A percentile compares a stretch with the other conserved stretches of the same genome.
These are phyloP conservation scores for Syndactyla subalaris DNA, from an alignment of 2,797 vertebrate genomes.

Conservation along the genomic window DNA sequence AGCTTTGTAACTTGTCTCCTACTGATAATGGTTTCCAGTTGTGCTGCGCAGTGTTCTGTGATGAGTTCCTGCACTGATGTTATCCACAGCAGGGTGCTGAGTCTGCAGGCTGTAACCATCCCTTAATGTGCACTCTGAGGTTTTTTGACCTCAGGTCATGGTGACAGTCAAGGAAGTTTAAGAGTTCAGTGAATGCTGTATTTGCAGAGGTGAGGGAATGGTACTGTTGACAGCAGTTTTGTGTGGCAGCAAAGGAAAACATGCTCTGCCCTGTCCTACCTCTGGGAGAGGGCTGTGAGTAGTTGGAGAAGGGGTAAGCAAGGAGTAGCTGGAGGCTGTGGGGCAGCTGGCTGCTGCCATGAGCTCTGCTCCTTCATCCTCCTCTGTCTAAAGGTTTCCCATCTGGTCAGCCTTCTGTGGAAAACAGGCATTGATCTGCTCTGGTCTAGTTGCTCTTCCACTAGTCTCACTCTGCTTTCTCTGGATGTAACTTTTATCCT, in stretches of 20 bases:
- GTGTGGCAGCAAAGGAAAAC: background rate
- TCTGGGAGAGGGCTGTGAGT: background rate
- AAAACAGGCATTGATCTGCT: background rate
- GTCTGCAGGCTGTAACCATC: background rate
- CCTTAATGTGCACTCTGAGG: background rate
- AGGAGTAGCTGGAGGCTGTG: background rate
- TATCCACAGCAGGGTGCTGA: slow-evolving; percentile 42
- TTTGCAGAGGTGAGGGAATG: slow-evolving; percentile 7
- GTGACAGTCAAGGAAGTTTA: background rate
- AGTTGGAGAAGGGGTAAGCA: background rate
- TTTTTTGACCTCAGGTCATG: background rate
- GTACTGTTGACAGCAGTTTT: background rate
- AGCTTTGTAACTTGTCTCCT: slow-evolving; percentile 22
- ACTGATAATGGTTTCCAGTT: slow-evolving; percentile 47
- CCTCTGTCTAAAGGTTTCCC: background rate
- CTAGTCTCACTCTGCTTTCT: background rate
- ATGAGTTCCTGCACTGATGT: slow-evolving; percentile 19
- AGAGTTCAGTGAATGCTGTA: background rate
- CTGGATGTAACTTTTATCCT: background rate
- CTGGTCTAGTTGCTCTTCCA: background rate
- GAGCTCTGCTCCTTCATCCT: background rate
- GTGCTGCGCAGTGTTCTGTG: background rate
- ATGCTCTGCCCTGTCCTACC: background rate
- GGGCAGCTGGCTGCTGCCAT: background rate
- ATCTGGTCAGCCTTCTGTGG: background rate